Base-by-base conservation (phyloP, 2,888 invertebrate species). In the Homarus gammarus region DNA sequence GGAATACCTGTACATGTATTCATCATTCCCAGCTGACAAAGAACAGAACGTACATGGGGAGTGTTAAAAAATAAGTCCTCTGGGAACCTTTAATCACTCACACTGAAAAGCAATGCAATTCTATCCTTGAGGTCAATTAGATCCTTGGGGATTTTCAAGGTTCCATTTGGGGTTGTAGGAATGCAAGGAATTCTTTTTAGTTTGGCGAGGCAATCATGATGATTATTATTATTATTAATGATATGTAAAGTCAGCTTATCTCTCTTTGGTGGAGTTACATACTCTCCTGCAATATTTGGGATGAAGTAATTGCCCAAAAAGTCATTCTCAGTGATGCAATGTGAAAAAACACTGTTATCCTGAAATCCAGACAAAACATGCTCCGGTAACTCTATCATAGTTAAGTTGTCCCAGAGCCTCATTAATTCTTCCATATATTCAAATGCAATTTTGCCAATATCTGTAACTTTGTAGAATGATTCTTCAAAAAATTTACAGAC, bases 21-120 rank as follows among this genome's bases (percentile, higher is more conserved):
- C 8, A 38, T 64, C 77, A 87, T 81, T 22, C 87, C 87, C 40
- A 87, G 70, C 10, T 40, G 8, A 36, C 0, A 31, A 27, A 87
- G 56, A 18, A 33, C 36, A 49, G 40, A 15, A 5, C 1, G 15
- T 27, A 81, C 72, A 8, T 40, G 3, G 15, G 6, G 12, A 44
- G 33, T 27, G 40, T 77, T 36, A 33, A 40, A n/a, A 38, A 87
- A 87, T 8, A 31, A 18, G 1, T 81, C 40, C 31, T 38, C 27
- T 40, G 87, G 87, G 36, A 87, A 87, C 33, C 72, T 87, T 36
- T 87, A 87, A 72, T 87, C 87, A n/a, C n/a, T 27, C 22, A 31
- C 73, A 33, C 31, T 33, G 31, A 72, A 87, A 81, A 87, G 36
- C 38, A 0, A 3, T 61, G 87, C 81, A 51, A 81, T 27, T 61